Conservation (phyloP, 2,888 invertebrate genomes). For the Sinopyrophorus schimmeli region DNA sequence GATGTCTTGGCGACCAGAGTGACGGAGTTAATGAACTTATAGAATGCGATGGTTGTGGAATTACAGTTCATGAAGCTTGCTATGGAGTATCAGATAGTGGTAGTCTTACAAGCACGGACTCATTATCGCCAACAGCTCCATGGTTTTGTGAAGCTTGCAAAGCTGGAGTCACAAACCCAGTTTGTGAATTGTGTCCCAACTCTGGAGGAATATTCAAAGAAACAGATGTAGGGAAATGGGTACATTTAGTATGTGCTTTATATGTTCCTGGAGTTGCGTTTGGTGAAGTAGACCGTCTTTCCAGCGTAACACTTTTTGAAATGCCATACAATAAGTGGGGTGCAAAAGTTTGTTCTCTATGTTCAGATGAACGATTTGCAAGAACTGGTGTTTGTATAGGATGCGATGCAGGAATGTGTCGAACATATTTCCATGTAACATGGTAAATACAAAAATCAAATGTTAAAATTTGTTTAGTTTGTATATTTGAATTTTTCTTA, state of each 20-base stretch:
- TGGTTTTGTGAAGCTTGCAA: conserved; percentile 99
- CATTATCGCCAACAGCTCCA: conserved; percentile 94
- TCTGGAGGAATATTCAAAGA: conserved; percentile 91
- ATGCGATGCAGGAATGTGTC: conserved; percentile 98
- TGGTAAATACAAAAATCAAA: conserved; percentile 65
- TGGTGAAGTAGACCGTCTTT: conserved; percentile 89
- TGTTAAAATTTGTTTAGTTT: conserved; percentile 5
- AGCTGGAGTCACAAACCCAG: conserved; percentile 84
- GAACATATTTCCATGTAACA: conserved; percentile 96
- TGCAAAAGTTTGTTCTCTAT: conserved; percentile 86
- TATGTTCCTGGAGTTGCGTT: conserved; percentile 98
- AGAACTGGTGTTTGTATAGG: conserved; percentile 94
- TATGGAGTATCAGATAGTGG: conserved; percentile 93
- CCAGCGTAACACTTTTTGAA: conserved; percentile 92
- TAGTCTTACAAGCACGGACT: conserved; percentile 90
- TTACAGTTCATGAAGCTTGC: conserved; percentile 96
- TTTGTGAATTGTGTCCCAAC: conserved; percentile 95
- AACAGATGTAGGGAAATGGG: conserved; percentile 97
- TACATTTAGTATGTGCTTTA: conserved; percentile 95
- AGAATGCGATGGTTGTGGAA: conserved; percentile 95
- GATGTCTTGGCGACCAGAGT: conserved; percentile 90
- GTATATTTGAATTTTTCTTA: conserved; percentile 48
- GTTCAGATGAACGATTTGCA: conserved; percentile 83
- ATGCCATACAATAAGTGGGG: conserved; percentile 99
- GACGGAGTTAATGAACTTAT: conserved; percentile 95